Conservation (phyloP, 2,888 invertebrate genomes). For the Boloria selene region DNA sequence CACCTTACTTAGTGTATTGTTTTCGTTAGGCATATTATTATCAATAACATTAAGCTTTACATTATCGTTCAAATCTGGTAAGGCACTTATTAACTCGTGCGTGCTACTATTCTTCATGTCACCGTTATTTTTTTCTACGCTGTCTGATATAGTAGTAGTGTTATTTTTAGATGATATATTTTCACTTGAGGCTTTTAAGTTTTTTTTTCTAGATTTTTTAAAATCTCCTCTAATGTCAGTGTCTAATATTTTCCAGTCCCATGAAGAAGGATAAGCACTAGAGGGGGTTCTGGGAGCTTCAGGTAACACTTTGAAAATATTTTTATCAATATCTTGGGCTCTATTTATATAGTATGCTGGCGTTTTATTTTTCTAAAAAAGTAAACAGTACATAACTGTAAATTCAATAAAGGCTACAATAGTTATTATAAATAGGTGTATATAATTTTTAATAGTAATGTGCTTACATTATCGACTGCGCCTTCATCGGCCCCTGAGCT, state of each 20-base stretch:
- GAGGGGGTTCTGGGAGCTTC: conserved; percentile 91
- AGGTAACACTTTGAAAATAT: conserved; percentile 86
- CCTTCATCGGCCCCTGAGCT: conserved; percentile 93
- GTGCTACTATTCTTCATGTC: conserved; percentile 74
- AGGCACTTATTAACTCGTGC: conserved; percentile 69
- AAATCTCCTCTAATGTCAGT: conserved; percentile 71
- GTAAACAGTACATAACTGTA: background rate
- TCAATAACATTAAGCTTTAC: conserved; percentile 42
- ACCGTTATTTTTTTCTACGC: conserved; percentile 55
- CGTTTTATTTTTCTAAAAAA: conserved; percentile 89
- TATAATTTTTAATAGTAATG: background rate
- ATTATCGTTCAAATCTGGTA: conserved; percentile 70
- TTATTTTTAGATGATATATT: conserved; percentile 76
- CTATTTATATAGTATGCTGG: conserved; percentile 90
- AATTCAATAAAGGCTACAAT: background rate
- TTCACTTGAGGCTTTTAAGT: conserved; percentile 66
- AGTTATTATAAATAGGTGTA: background rate
- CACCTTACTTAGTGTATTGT: conserved; percentile 60
- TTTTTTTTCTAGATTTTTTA: conserved; percentile 68
- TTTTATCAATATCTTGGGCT: conserved; percentile 89
- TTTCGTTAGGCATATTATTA: conserved; percentile 43
- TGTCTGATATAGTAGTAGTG: conserved; percentile 69
- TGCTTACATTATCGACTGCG: conserved; percentile 90
- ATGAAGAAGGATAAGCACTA: conserved; percentile 85
- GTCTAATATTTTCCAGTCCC: conserved; percentile 88